A percentile compares a stretch with the other conserved stretches of the same genome.
Evolutionary conservation across 2,113 vertebrate genomes (phyloP).

Genomic region (Triplophysa dalaica): DNA sequence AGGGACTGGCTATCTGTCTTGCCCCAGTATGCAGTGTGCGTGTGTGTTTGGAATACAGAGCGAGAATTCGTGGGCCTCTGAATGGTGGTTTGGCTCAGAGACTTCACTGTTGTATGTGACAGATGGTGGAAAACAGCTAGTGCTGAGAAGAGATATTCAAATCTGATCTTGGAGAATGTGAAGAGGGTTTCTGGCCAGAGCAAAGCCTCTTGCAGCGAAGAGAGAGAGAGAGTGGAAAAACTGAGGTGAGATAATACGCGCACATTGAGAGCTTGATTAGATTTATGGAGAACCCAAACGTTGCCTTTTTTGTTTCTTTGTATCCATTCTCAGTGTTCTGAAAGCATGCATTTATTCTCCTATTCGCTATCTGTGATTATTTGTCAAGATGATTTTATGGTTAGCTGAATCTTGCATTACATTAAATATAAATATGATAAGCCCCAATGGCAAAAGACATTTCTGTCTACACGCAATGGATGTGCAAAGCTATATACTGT

Average conservation of each 20-base stretch:
- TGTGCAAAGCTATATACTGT: background rate
- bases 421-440: slow-evolving; percentile 21
- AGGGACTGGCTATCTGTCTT: slow-evolving; percentile 46
- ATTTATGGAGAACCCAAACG: slow-evolving; percentile 37
- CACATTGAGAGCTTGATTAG: slow-evolving; percentile 19
- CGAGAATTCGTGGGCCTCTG: slow-evolving; percentile 75
- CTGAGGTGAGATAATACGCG: slow-evolving; percentile 33
- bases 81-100: slow-evolving; percentile 76
- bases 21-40: slow-evolving; percentile 48
- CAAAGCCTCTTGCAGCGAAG: slow-evolving; percentile 30
- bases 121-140: slow-evolving; percentile 78
- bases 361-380: background rate
- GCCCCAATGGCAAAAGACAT: background rate
- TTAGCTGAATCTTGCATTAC: slow-evolving; percentile 5
- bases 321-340: background rate
- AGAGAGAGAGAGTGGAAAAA: slow-evolving; percentile 26
- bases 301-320: slow-evolving; percentile 24
- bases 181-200: slow-evolving; percentile 49
- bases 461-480: background rate
- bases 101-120: slow-evolving; percentile 72
- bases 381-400: background rate
- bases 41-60: slow-evolving; percentile 71
- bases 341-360: slow-evolving; percentile 3
- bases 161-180: slow-evolving; percentile 57
- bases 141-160: slow-evolving; percentile 59